Base-by-base conservation (phyloP, 2,888 invertebrate genomes). In the Rhagonycha fulva region DNA sequence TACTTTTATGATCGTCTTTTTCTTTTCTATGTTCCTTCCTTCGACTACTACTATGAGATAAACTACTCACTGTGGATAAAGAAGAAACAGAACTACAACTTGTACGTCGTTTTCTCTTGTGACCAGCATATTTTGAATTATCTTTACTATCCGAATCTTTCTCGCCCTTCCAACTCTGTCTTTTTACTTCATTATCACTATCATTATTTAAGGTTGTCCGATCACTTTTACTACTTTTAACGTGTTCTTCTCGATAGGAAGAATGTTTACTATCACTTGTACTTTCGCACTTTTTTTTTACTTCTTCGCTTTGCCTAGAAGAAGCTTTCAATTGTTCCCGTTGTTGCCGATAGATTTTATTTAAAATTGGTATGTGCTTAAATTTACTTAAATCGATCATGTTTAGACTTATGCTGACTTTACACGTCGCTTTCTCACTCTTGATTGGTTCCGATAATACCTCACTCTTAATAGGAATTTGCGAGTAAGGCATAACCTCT, bases 351-450 rank as follows among this genome's bases (percentile, higher is more conserved):
- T 72, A 47, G 11, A 66, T 26, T 77, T 81, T 82, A 47, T 74
- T 78, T 30, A 84, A 81, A 77, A 87, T 88, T 47, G 88, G 86
- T 71, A 87, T 78, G 70, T 86, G 84, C 9, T 86, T 83, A 72
- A 90, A 80, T 78, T 86, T 85, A 77, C 82, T 86, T 14, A 90
- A 83, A 74, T 90, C 89, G 63, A 91, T 84, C 61, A 86, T 86
- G 79, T 88, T 88, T 72, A 84, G 75, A 62, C 82, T 82, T 70
- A 86, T 85, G 62, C 81, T 82, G 14, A 86, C 83, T 78, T 24
- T 66, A 24, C 23, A 66, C 11, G 63, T 9, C n/a, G 82, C 86
- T 86, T 30, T 87, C 86, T 84, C 89, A 89, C 83, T 89, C 88
- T 82, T 89, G 84, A 47, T 83, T 84, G 60, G 85, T 87, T 47